These are phyloP conservation scores for Elgonia sp. DNA, from an alignment of 2,888 invertebrate species.

Conservation along the genomic window DNA sequence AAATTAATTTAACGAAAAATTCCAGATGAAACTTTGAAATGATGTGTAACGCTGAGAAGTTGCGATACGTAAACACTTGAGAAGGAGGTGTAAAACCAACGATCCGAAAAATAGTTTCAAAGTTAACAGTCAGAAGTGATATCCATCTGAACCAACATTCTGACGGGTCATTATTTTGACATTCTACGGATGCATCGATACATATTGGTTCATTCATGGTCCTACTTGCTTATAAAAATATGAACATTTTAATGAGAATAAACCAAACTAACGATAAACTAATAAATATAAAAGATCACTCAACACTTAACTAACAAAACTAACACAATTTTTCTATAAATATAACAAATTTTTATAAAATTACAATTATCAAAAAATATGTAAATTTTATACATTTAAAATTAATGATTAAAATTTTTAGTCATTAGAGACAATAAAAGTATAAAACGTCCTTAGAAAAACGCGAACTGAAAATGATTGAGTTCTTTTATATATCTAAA, in stretches of 20 bases:
- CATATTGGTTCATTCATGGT: slow-evolving; percentile 30
- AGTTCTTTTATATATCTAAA: not conserved
- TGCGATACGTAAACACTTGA: slow-evolving; percentile 42
- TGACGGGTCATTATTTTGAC: slow-evolving; percentile 60
- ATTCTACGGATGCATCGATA: slow-evolving; percentile 26
- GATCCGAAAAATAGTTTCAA: slow-evolving; percentile 16
- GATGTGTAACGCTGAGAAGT: not conserved
- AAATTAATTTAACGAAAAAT: not conserved
- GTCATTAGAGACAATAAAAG: not conserved
- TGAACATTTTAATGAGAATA: not conserved
- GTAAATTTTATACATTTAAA: no score
- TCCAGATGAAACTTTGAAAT: not conserved
- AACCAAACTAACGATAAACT: not conserved
- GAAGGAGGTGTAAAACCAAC: slow-evolving; percentile 26
- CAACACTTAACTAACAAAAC: no score
- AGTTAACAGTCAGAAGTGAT: slow-evolving; percentile 19
- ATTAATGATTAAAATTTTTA: no score
- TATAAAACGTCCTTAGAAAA: not conserved
- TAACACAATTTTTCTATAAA: no score
- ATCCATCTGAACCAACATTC: slow-evolving; percentile 35
- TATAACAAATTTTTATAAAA: no score
- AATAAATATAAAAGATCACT: slow-evolving; percentile 1
- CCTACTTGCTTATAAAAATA: slow-evolving; percentile 43
- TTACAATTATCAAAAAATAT: no score
- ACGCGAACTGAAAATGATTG: not conserved